Base-by-base conservation (phyloP, 2,797 vertebrate species). In the Dipus sagitta region DNA sequence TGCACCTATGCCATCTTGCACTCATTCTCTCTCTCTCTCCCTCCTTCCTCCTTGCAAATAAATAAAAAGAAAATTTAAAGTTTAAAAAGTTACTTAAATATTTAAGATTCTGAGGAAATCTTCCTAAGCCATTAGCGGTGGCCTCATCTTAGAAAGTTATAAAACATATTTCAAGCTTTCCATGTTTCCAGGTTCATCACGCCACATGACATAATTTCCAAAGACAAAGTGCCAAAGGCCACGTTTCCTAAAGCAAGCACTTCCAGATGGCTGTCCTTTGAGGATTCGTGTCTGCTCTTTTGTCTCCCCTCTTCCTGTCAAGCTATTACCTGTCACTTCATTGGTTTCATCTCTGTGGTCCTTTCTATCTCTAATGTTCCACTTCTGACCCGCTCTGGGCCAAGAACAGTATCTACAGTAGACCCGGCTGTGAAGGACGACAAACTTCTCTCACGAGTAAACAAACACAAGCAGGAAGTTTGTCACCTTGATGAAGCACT, bases 351-450 rank as follows among this genome's bases (percentile, higher is more conserved):
- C 71, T 76, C 72, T 86, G 64, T 42, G 78, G 79, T n/a, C 32
- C 77, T 72, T 90, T 75, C 65, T 92, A 28, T 72, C 64, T 94
- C 86, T 72, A 79, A 78, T 86, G 62, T 71, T 81, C 75, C 79
- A 78, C 93, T 93, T 89, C 85, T 92, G 76, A 74, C 58, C 83
- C 80, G 79, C 62, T 62, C 64, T 60, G 54, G 76, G 84, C 81
- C 18, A 90, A 65, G 80, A 86, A 32, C 20, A 18, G 42, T 70
- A 80, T 88, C 82, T 75, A 24, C 60, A 38, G 20, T 13, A 80
- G 84, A 38, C 79, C 34, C 72, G 32, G 30, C 60, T 84, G 10
- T 5, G 42, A 80, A 71, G 8, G 67, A 34, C 1, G 6, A 1
- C 13, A 75, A 52, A 34, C 88, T 75, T 92, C 34, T 93, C 42